Base-by-base conservation (phyloP, 2,888 invertebrate species). In the Epinotia ramella region DNA sequence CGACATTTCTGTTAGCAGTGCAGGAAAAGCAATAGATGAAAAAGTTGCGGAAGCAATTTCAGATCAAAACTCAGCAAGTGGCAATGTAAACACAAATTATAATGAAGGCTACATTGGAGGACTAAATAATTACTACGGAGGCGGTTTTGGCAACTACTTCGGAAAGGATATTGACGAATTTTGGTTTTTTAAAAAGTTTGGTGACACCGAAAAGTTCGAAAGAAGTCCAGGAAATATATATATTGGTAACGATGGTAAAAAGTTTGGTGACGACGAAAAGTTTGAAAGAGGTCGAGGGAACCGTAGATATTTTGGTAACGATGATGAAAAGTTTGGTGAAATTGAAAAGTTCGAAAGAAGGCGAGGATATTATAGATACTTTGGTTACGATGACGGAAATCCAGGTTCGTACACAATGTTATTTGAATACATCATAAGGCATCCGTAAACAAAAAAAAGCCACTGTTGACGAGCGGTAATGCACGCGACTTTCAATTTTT, bases 311-410 rank as follows among this genome's bases (percentile, higher is more conserved):
- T 40, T 56, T 18, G 56, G 16, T 40, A 3, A 33, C 7, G 33
- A 33, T 56, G 33, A 56, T 33, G 18, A 33, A 53, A 67, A 33
- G 33, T n/a, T 44, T 13, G 44, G 64, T 46, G 13, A 13, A 6
- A 13, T 0, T 13, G 49, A 67, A n/a, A 56, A 56, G 33, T 40
- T 56, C 7, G n/a, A 49, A 18, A 24, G 44, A 5, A 5, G 9
- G 28, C 16, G 44, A 11, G 44, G 57, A 59, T 3, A 44, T 11
- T 16, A 44, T 12, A 56, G 18, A 40, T 44, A 46, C n/a, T 68
- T 57, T 28, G 24, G 56, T 6, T 46, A 56, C n/a, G 73, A 73
- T 18, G 63, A 40, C 12, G 73, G 73, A 44, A 73, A 73, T 68
- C 73, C 73, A 63, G 73, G 73, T 73, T 13, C 18, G 62, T 73